Percentiles rank a stretch among this genome's conserved stretches.
Evolutionary conservation across 2,888 invertebrate species (phyloP).

Genomic region (Myathropa florea): DNA sequence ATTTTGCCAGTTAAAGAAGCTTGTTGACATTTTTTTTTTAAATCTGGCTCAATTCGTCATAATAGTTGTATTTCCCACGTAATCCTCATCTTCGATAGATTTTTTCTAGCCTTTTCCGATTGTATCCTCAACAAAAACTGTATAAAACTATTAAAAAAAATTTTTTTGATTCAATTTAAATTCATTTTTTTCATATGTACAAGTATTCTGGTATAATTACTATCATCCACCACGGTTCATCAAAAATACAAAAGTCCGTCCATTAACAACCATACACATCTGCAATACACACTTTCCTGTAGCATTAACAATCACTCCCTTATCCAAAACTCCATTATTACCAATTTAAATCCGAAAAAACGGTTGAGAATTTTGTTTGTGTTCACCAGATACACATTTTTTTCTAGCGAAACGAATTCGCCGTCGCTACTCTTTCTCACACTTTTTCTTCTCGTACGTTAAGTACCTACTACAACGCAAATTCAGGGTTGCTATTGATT

Average conservation of each 20-base stretch:
- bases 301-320: neutral
- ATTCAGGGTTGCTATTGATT: slow-evolving; percentile 66
- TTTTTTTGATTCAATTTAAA: no score
- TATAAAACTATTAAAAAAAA: no score
- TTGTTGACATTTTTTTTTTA: no score
- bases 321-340: neutral
- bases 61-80: no score
- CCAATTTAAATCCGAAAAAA: neutral
- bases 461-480: slow-evolving; percentile 27
- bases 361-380: neutral
- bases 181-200: no score
- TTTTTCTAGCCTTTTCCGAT: no score
- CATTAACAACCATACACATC: neutral
- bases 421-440: neutral
- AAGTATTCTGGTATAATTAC: no score
- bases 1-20: no score
- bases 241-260: neutral
- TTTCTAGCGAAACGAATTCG: slow-evolving; percentile 11
- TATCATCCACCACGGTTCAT: no score
- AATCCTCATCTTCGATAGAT: no score
- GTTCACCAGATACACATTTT: neutral
- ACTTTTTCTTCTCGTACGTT: neutral
- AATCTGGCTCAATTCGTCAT: no score
- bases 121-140: no score
- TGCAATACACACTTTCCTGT: neutral